A percentile compares a stretch with the other conserved stretches of the same genome.
Evolutionary conservation across 53 echinoderm and acorn worm species (phyloP).

Genomic region (Mesocentrotus franciscanus): DNA sequence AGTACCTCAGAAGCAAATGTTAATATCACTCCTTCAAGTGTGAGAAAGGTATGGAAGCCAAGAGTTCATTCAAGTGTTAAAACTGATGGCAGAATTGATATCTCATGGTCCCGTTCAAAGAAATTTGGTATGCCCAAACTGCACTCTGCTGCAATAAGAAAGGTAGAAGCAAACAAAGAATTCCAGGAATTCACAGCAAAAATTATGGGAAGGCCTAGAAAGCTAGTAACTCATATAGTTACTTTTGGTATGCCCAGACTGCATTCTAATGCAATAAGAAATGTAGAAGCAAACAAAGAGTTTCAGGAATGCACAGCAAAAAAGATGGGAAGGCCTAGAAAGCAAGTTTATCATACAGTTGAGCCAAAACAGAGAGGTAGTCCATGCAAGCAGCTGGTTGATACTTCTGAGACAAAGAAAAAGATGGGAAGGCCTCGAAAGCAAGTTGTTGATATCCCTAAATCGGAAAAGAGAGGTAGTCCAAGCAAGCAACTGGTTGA

Average conservation of each 20-base stretch:
- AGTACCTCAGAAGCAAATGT: background rate
- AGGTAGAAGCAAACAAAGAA: background rate
- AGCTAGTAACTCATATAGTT: background rate
- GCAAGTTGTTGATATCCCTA: too few relatives aligned
- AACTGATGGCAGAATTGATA: background rate
- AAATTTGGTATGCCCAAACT: background rate
- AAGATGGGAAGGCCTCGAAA: too few relatives aligned
- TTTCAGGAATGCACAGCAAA: too few relatives aligned
- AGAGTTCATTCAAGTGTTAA: background rate
- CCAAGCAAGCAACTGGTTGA: too few relatives aligned
- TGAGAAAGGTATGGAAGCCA: conserved; percentile 17
- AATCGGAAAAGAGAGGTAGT: too few relatives aligned
- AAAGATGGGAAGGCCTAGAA: too few relatives aligned
- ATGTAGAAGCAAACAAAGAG: too few relatives aligned
- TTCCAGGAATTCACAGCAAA: background rate
- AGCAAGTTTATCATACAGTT: too few relatives aligned
- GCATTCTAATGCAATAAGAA: too few relatives aligned
- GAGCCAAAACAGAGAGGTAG: too few relatives aligned
- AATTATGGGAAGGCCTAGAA: background rate
- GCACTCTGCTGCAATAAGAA: background rate
- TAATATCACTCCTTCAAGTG: background rate
- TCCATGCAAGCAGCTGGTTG: too few relatives aligned
- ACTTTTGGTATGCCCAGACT: too few relatives aligned
- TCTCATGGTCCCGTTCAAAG: background rate
- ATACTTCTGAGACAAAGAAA: background rate